phyloP scores from a whole-genome alignment of 2,888 invertebrate genomes.

The Agrilus biguttatus region DNA sequence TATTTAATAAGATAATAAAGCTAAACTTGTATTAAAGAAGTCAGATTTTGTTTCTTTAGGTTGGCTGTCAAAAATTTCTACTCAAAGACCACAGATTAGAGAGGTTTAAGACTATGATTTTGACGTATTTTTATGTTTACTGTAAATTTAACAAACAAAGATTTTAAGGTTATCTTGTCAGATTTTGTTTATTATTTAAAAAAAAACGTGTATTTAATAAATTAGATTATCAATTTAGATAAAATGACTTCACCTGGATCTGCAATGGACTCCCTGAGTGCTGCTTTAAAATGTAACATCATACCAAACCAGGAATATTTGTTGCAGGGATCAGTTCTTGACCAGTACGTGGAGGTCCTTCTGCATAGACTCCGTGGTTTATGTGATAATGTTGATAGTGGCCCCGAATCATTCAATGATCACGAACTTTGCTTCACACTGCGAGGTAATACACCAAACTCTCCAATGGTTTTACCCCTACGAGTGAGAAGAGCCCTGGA shows the following conservation, averaged over 20 bases:
- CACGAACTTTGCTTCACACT: constrained; percentile 84
- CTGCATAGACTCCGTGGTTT: constrained; percentile 79
- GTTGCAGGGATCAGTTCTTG: constrained; percentile 84
- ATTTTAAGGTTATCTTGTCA: neutral
- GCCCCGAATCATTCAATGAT: constrained; percentile 84
- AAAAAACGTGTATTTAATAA: neutral
- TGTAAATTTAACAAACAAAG: too few relatives aligned
- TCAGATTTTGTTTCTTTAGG: too few relatives aligned
- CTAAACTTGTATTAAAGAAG: too few relatives aligned
- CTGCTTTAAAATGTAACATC: constrained; percentile 70
- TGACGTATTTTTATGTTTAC: too few relatives aligned
- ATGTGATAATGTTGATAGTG: constrained; percentile 84
- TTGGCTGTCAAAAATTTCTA: too few relatives aligned
- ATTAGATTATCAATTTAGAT: neutral
- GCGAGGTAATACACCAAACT: constrained; percentile 44
- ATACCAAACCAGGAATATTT: constrained; percentile 90
- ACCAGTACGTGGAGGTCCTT: constrained; percentile 80
- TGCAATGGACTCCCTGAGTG: constrained; percentile 61
- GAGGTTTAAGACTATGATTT: too few relatives aligned
- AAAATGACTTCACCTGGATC: constrained; percentile 33
- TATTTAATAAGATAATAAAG: too few relatives aligned
- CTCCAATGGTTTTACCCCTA: constrained; percentile 43
- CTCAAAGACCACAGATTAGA: too few relatives aligned
- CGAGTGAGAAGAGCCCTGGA: constrained; percentile 75
- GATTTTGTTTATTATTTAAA: neutral